Conservation (phyloP, 2,113 vertebrate genomes). For the Eonycteris spelaea region DNA sequence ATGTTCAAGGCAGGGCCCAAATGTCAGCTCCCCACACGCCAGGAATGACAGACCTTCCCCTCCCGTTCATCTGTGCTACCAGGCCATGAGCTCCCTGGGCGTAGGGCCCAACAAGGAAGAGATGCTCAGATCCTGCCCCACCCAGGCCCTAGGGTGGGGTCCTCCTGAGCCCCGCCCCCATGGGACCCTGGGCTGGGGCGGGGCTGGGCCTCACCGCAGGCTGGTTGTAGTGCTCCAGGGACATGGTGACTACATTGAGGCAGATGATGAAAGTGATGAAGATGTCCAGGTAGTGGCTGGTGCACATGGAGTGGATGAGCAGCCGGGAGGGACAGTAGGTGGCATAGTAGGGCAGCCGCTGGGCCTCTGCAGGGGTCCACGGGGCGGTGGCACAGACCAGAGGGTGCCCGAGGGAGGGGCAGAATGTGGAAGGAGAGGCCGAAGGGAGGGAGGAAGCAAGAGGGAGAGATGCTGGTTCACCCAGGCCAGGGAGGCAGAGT, state of each 20-base stretch:
- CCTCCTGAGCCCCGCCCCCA: not conserved
- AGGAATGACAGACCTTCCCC: not conserved
- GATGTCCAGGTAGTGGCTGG: constrained; percentile 98
- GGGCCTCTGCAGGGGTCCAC: constrained; percentile 87
- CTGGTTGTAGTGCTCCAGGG: constrained; percentile 97
- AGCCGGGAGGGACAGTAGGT: constrained; percentile 92
- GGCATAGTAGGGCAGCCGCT: constrained; percentile 94
- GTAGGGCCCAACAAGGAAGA: fast-evolving
- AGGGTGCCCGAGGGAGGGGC: constrained; percentile 29
- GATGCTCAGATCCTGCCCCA: not conserved
- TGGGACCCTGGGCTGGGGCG: not conserved
- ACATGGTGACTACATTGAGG: constrained; percentile 99
- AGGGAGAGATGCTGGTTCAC: not conserved
- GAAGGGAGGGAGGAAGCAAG: not conserved
- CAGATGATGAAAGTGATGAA: constrained; percentile 99
- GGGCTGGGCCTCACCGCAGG: constrained; percentile 87
- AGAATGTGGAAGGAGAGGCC: not conserved
- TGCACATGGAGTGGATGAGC: constrained; percentile 97
- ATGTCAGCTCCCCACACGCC: not conserved
- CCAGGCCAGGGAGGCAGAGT: not conserved
- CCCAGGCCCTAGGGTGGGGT: not conserved
- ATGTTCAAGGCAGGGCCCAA: not conserved
- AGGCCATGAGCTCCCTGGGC: not conserved
- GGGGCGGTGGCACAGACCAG: not conserved
- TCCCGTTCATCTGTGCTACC: not conserved